Evolutionary conservation across 1,140 invertebrate genomes (phyloP), one percentile per base, ranked within the genome.

Genomic region (Hetaerina americana): DNA sequence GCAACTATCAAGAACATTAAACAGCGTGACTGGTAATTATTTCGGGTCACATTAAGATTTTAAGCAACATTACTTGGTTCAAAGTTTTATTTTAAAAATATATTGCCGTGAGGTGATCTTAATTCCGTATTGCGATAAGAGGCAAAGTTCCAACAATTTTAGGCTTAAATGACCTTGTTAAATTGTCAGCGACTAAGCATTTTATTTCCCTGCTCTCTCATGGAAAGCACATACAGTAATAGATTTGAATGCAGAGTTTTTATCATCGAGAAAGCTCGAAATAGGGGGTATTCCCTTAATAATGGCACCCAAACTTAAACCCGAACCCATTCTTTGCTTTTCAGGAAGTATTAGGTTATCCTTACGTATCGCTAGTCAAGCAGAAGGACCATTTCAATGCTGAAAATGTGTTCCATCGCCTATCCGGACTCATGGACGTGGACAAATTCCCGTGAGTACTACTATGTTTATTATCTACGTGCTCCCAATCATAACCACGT

Each of bases 321-420:
- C 40, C 10, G 10, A 5, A 10, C 40, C 22, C 6, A 8, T 40
- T 40, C 31, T 40, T 40, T 57, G 15, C 3, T 57, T 57, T 5
- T 18, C 22, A 82, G 66, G 88, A 90, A 75, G 81, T 88, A 0
- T 76, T 91, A 1, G 87, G 88, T 1, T 91, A 90, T 76, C 75
- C 81, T 0, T 79, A 82, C 27, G 83, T 91, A 0, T 76, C 77
- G 24, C 77, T 90, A 0, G 74, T 82, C 0, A 74, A 81, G 10
- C 73, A 78, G 15, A 78, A 83, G 24, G 82, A 85, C 70, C 74
- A 82, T 72, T 84, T 84, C 72, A 78, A 85, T 24, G 76, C 81
- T 8, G 76, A 77, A 1, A 75, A 76, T 0, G 76, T 80, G 0
- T 79, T 85, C 24, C 72, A 71, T 1, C 78, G 40, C 10, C 40